Base-by-base conservation (phyloP, 2,888 invertebrate genomes). In the Agrochola macilenta region DNA sequence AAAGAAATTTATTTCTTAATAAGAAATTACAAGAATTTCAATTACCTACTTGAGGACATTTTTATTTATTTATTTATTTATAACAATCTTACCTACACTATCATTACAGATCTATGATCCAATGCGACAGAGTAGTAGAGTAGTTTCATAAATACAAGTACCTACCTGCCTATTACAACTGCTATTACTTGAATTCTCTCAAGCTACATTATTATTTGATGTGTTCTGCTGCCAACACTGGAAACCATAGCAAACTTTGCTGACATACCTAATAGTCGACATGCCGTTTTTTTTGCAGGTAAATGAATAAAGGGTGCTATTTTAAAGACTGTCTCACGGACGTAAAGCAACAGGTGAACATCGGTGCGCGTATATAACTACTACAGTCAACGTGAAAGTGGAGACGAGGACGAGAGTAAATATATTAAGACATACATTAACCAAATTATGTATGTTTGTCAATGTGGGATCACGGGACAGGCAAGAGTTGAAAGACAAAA, bases 381-480 rank as follows among this genome's bases (percentile, higher is more conserved):
- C 35, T 46, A 66, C 35, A 39, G 39, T 43, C 26, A 39, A 73
- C 66, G 39, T 66, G 66, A 54, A 12, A 49, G 14, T 30, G 49
- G 30, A 23, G 23, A 23, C 30, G 49, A 35, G 49, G 30, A 35
- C 23, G 17, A 68, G 17, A 39, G 46, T 26, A 74, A 49, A 52
- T 74, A 74, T 74, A 49, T 74, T 39, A 61, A 74, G 74, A 74
- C 60, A 39, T 35, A 35, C 58, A 72, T 14, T 39, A 39, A 43
- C 39, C 11, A 43, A 70, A 73, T 74, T 26, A 26, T 20, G 2
- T 52, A 46, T 54, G n/a, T 14, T 35, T 74, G 5, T 20, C 30
- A 23, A 63, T 30, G 9, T 46, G 43, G 11, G 0, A 17, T 57
- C n/a, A 26, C 39, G 30, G 17, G 17, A 43, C 23, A 43, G 60